Conservation (phyloP, 2,797 vertebrate species). For the Emydoidea blandingii region DNA sequence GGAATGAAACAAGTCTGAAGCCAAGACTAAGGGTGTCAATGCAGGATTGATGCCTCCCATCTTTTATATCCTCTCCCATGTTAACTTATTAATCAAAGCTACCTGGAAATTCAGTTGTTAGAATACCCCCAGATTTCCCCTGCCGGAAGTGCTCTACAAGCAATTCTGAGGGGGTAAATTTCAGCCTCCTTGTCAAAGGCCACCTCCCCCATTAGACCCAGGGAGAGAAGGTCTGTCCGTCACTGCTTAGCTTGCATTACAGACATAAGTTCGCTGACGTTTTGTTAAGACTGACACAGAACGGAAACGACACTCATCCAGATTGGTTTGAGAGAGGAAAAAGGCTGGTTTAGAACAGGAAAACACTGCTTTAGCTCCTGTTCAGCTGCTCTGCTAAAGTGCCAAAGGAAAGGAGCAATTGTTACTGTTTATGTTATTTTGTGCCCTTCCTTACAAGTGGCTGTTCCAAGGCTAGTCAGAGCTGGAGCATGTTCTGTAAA, state of each 20-base stretch:
- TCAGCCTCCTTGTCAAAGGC: neutral
- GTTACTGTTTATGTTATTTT: slow-evolving; percentile 67
- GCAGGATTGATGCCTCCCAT: neutral
- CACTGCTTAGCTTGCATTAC: neutral
- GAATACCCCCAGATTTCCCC: neutral
- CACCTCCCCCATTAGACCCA: neutral
- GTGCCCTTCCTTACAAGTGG: slow-evolving; percentile 24
- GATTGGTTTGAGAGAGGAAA: neutral
- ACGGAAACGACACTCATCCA: too few species aligned
- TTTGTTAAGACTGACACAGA: neutral
- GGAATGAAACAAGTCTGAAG: neutral
- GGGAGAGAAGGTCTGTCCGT: neutral
- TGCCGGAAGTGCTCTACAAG: neutral
- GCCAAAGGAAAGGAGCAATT: slow-evolving; percentile 56
- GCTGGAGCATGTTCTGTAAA: neutral
- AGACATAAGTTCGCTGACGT: neutral
- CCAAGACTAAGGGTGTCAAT: neutral
- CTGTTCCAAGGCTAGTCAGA: slow-evolving; percentile 2
- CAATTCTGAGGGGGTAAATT: rapidly evolving
- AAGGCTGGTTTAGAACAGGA: slow-evolving; percentile 63
- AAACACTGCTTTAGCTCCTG: slow-evolving; percentile 45
- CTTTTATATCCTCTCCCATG: too few species aligned
- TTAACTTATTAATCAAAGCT: neutral
- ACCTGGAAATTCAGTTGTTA: neutral
- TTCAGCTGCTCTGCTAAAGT: slow-evolving; percentile 30